Evolutionary conservation across 2,888 invertebrate species (phyloP), one percentile per base, ranked within the genome.

Genomic region (Argyra leucocephala): DNA sequence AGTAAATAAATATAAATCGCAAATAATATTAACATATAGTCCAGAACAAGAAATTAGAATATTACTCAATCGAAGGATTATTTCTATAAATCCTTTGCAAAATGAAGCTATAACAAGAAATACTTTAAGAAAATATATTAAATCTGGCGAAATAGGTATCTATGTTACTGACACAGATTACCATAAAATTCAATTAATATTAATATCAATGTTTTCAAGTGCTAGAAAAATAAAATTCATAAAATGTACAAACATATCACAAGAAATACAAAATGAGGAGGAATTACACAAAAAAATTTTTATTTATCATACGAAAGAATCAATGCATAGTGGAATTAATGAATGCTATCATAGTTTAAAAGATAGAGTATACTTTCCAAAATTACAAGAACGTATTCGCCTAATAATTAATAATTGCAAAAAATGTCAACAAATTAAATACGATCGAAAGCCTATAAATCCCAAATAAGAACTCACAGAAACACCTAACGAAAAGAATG

Each of bases 1-100:
- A 10, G 37, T 67, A 22, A 68, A 69, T 60, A 69, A 67, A 65
- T 68, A 67, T 58, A 68, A 63, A 64, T 68, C 66, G 12, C 69
- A 69, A 58, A 64, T 69, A 22, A 68, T 69, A 37, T 61, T 70
- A 63, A 66, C 67, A 9, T 67, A 69, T 37, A 67, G 58, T 63
- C 62, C 60, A 48, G 31, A 10, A 21, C 31, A 31, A 15, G 66
- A 69, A 57, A 31, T 70, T 21, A 24, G 65, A 23, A 59, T 24
- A 1, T 24, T 67, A 62, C 64, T 67, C 37, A 26, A 37, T 12
- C 65, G 68, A 63, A 65, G 61, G 66, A 66, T 67, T 6, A 67
- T 69, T 12, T 12, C 66, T 48, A 57, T 67, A 3, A 67, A 67
- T 62, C 65, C 67, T 7, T 31, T 60, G 57, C 60, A 65, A 3